Percentiles rank a stretch among this genome's conserved stretches.
These are phyloP conservation scores for Drosophila aff. DNA, from an alignment of 1,140 invertebrate species.

Conservation along the genomic window DNA sequence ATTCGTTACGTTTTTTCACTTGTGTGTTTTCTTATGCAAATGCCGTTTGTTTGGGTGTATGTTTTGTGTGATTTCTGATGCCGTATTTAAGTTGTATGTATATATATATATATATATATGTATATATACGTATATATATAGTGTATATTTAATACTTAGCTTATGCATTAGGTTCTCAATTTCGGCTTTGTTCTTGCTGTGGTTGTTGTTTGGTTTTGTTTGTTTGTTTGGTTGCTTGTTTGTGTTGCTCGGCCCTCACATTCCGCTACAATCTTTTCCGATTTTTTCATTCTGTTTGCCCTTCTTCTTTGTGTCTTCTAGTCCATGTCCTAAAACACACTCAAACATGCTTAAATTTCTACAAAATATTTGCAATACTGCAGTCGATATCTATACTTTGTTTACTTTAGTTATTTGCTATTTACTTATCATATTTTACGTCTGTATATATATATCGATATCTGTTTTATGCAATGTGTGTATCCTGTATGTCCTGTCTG, in stretches of 20 bases:
- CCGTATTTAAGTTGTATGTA: slow-evolving; percentile 57
- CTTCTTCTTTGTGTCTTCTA: slow-evolving; percentile 53
- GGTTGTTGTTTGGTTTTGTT: slow-evolving; percentile 24
- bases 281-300: slow-evolving; percentile 58
- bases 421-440: slow-evolving; percentile 76
- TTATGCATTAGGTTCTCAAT: slow-evolving; percentile 66
- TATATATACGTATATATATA: slow-evolving; percentile 33
- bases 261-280: slow-evolving; percentile 58
- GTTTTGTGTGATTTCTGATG: slow-evolving; percentile 47
- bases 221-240: slow-evolving; percentile 38
- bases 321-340: slow-evolving; percentile 70
- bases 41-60: slow-evolving; percentile 48
- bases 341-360: slow-evolving; percentile 84
- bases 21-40: slow-evolving; percentile 67
- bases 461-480: slow-evolving; percentile 15
- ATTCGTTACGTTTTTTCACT: slow-evolving; percentile 78
- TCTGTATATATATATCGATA: slow-evolving; percentile 63
- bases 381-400: slow-evolving; percentile 84
- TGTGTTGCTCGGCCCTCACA: slow-evolving; percentile 46
- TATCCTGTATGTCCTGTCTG: slow-evolving; percentile 32
- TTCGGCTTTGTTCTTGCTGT: slow-evolving; percentile 46
- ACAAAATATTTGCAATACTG: slow-evolving; percentile 85
- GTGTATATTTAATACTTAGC: slow-evolving; percentile 77
- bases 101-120: slow-evolving; percentile 28
- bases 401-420: slow-evolving; percentile 79